These are phyloP conservation scores for Petrocephalus schoutedeni DNA, from an alignment of 2,797 vertebrate genomes.

Conservation along the genomic window DNA sequence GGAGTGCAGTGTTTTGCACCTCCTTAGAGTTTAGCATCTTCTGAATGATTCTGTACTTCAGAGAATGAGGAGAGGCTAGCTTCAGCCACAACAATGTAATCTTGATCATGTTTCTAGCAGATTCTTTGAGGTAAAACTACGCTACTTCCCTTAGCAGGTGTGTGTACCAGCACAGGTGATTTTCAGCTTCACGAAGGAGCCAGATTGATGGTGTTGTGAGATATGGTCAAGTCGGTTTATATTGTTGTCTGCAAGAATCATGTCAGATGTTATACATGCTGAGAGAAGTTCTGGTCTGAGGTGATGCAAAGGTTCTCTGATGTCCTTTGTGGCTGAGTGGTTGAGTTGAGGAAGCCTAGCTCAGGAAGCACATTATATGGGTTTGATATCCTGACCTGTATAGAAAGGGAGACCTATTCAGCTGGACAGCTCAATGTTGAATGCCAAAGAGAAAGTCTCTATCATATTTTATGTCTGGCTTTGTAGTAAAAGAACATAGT, in stretches of 20 bases:
- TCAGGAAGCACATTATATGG: background rate
- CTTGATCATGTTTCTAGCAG: background rate
- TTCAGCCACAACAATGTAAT: background rate
- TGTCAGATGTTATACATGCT: background rate
- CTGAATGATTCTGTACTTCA: background rate
- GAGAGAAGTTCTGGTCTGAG: background rate
- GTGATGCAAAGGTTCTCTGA: background rate
- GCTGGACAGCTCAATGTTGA: background rate
- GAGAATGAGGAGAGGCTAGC: background rate
- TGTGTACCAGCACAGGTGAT: background rate
- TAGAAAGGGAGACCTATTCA: background rate
- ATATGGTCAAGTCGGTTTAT: background rate
- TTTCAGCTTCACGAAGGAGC: background rate
- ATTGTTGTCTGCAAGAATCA: background rate
- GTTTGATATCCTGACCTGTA: background rate
- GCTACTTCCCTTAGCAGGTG: background rate
- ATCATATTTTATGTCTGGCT: background rate
- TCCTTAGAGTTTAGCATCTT: background rate
- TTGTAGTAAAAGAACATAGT: background rate
- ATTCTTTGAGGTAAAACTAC: background rate
- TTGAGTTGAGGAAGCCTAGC: background rate
- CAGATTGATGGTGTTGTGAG: background rate
- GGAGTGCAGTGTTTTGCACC: background rate
- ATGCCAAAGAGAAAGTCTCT: background rate
- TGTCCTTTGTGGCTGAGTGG: background rate